These are phyloP conservation scores for Serilophus lunatus DNA, from an alignment of 2,113 vertebrate species.

Conservation along the genomic window DNA sequence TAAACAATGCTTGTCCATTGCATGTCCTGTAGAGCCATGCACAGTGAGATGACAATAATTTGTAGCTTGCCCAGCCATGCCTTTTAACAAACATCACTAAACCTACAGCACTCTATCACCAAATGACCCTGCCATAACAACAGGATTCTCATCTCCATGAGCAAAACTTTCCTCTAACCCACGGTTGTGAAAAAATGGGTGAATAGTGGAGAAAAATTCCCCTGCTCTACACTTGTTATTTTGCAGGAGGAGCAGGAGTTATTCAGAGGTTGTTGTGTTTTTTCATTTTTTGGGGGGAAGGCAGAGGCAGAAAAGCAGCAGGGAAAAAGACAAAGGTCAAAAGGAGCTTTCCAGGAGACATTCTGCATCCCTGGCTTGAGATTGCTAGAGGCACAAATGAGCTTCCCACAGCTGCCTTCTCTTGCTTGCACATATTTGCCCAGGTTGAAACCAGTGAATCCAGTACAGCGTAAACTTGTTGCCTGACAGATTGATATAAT, in stretches of 20 bases:
- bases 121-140: neutral
- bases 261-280: neutral
- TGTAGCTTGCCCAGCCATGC: neutral
- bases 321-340: neutral
- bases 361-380: neutral
- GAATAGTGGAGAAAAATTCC: neutral
- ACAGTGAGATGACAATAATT: neutral
- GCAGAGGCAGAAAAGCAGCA: neutral
- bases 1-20: neutral
- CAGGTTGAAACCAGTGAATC: neutral
- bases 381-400: neutral
- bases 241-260: neutral
- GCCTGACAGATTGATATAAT: neutral
- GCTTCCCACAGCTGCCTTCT: neutral
- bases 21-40: neutral
- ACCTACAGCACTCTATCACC: neutral
- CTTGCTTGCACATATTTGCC: neutral
- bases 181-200: neutral
- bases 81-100: neutral
- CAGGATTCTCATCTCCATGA: neutral
- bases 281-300: accelerated
- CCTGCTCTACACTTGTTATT: neutral
- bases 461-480: neutral
- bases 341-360: neutral
- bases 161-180: neutral